Evolutionary conservation across 2,113 vertebrate genomes (phyloP), one percentile per base, ranked within the genome.

Genomic region (Microcebus tavaratra): DNA sequence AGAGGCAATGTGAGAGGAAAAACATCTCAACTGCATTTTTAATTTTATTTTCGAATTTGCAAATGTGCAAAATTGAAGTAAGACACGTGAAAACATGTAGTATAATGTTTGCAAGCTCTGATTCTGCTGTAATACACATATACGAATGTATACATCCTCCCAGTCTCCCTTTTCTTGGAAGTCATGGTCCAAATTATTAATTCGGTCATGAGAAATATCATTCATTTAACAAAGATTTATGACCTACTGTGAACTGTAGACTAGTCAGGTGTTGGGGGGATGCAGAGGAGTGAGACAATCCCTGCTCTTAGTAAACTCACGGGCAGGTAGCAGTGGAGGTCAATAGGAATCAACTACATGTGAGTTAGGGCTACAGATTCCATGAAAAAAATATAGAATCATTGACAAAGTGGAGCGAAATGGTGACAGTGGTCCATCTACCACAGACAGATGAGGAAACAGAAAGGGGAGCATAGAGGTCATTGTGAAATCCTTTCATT

Each of bases 31-130:
- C 42, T 14, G 29, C 53, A 50, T 87, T 88, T 93, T 76, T 36
- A n/a, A 48, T 94, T 97, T 96, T 90, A 93, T 81, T 96, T 97
- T 96, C 92, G 82, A 65, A 94, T 96, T 92, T 68, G 39, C 90
- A 50, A 93, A 93, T 90, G 59, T 95, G 36, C 73, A 95, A 86
- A 88, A 78, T 29, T 68, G 72, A 79, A 91, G n/a, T 27, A 90
- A 95, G 81, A 86, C 65, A 61, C 23, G 80, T 14, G 31, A 92
- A 97, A 97, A 95, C 72, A 87, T 57, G n/a, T 21, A 83, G 39
- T 39, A 9, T 6, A 39, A 31, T 93, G 59, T 93, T 94, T 91
- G 75, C n/a, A 93, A 97, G 92, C 65, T 72, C 65, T 67, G 73
- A 86, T 8, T 70, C 78, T 79, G 29, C 39, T 20, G 21, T 80